phyloP scores from a whole-genome alignment of 1,140 invertebrate species.

The Tribolium castaneum region DNA sequence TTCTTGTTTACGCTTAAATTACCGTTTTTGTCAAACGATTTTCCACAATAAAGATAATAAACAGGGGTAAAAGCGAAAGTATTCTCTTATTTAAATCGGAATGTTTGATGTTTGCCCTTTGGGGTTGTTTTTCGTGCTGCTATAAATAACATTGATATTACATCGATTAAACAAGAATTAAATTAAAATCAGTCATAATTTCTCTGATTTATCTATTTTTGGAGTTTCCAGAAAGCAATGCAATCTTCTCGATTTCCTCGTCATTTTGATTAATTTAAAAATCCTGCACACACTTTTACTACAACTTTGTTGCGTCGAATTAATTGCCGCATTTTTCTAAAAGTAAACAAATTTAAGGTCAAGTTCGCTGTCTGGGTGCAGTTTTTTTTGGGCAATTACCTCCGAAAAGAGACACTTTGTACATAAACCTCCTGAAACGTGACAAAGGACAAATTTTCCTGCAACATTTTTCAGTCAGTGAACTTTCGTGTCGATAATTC shows the following conservation, averaged over 20 bases:
- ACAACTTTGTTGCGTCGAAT: not conserved
- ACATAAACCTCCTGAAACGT: not conserved
- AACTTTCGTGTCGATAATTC: not conserved
- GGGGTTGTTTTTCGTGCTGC: not conserved
- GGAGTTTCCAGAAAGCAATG: not conserved
- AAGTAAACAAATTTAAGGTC: not conserved
- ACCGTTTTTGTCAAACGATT: not conserved
- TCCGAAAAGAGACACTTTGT: not conserved
- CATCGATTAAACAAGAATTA: not conserved
- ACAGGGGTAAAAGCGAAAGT: not conserved
- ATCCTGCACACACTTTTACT: not conserved
- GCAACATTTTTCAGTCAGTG: not conserved
- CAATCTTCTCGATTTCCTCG: not conserved
- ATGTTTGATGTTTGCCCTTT: not conserved
- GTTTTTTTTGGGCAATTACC: not conserved
- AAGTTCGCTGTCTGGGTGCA: not conserved
- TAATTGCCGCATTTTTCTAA: not conserved
- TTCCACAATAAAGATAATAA: not conserved
- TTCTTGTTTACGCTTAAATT: not conserved
- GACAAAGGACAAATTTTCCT: not conserved
- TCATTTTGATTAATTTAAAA: not conserved
- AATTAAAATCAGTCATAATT: not conserved
- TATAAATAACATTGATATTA: not conserved
- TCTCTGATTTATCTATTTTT: not conserved
- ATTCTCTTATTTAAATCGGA: not conserved